Evolutionary conservation across 2,113 vertebrate species (phyloP).

Genomic region (Istiophorus platypterus): DNA sequence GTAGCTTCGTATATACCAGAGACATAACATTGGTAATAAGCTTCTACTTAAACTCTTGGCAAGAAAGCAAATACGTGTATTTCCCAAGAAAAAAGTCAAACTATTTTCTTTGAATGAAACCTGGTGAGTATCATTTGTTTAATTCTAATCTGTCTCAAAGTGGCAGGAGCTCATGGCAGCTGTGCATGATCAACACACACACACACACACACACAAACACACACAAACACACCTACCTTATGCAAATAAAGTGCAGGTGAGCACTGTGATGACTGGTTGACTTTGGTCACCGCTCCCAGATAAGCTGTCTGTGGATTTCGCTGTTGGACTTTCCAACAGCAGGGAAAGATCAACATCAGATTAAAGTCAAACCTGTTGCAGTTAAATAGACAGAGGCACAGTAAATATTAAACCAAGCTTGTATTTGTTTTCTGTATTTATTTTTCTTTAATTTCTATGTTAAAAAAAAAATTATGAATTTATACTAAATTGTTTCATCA

Average conservation of each 20-base stretch:
- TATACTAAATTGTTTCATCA: neutral
- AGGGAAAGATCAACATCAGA: neutral
- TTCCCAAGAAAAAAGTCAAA: neutral
- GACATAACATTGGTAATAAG: neutral
- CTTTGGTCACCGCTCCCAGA: slow-evolving; percentile 20
- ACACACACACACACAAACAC: slow-evolving; percentile 34
- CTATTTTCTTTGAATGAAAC: neutral
- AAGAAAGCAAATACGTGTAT: neutral
- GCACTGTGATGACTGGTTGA: neutral
- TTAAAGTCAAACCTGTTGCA: neutral
- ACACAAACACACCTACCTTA: slow-evolving; percentile 33
- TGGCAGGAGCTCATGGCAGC: neutral
- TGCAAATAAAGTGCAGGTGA: slow-evolving; percentile 42
- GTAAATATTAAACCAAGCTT: neutral
- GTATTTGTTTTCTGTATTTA: neutral
- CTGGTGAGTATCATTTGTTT: neutral
- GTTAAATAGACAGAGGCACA: too few species aligned
- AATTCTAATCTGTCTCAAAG: neutral
- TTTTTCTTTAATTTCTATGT: neutral
- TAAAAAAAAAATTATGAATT: neutral
- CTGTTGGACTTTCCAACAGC: neutral
- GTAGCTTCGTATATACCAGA: neutral
- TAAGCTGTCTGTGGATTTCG: neutral
- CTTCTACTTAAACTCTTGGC: neutral
- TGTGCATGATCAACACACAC: slow-evolving; percentile 27